Percentiles rank a stretch among this genome's conserved stretches.
These are phyloP conservation scores for Drosophila mimetica DNA, from an alignment of 2,888 invertebrate genomes.

Conservation along the genomic window DNA sequence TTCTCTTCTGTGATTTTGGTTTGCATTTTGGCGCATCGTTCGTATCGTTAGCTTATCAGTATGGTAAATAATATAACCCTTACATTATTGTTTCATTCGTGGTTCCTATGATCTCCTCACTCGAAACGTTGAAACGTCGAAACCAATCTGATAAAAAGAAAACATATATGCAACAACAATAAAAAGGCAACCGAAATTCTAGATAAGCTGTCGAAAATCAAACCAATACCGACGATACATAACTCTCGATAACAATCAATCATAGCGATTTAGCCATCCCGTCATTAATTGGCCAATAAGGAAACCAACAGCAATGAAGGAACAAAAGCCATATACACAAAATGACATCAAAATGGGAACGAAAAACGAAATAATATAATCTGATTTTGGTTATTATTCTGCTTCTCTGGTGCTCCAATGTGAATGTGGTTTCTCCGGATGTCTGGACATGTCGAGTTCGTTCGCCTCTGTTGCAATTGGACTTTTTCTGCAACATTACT, in stretches of 20 bases:
- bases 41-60: slow-evolving; percentile 50
- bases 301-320: slow-evolving; percentile 38
- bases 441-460: slow-evolving; percentile 44
- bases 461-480: slow-evolving; percentile 38
- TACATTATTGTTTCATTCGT: slow-evolving; percentile 38
- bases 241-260: slow-evolving; percentile 2
- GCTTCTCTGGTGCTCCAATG: slow-evolving; percentile 40
- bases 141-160: slow-evolving; percentile 23
- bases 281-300: slow-evolving; percentile 26
- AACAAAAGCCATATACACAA: slow-evolving; percentile 67
- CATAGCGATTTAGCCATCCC: neutral
- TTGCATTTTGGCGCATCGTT: slow-evolving; percentile 69
- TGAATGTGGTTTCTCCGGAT: slow-evolving; percentile 20
- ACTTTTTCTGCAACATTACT: slow-evolving; percentile 53
- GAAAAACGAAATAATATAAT: slow-evolving; percentile 53
- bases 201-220: slow-evolving; percentile 29
- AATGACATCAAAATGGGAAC: slow-evolving; percentile 66
- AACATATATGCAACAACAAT: slow-evolving; percentile 21
- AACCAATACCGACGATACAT: slow-evolving; percentile 14
- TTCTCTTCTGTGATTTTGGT: slow-evolving; percentile 48
- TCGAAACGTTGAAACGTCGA: slow-evolving; percentile 27
- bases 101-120: slow-evolving; percentile 43
- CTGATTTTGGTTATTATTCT: slow-evolving; percentile 16
- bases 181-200: slow-evolving; percentile 24
- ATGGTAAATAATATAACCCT: slow-evolving; percentile 54